Evolutionary conservation across 2,797 vertebrate species (phyloP), one percentile per base, ranked within the genome.

Genomic region (Naso thynnoides): DNA sequence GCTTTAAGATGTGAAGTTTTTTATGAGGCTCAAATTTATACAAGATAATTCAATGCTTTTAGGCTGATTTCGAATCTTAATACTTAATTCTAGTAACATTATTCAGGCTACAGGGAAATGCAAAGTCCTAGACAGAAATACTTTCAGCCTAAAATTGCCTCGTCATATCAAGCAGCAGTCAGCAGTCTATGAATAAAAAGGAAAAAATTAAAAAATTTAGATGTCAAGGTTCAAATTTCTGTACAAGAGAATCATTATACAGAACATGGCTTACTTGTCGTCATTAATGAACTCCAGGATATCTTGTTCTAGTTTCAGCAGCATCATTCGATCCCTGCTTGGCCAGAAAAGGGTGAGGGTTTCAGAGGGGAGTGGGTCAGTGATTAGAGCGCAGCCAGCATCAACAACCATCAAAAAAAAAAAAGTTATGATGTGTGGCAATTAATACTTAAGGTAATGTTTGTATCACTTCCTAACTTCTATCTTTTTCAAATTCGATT

Each of bases 301-400:
- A 95, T 99, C 98, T 93, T 99, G 98, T 96, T 99, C 98, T 95
- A 99, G 94, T 95, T 99, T 99, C 85, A 99, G 97, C 95, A 99
- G 96, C 98, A 99, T 99, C 97, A 99, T 98, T 94, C 98, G 95
- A 93, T 99, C 98, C 95, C 97, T 99, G 93, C 71, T 75, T 52
- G 45, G 52, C 70, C 71, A 86, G 77, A 81, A 3, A 42, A 44
- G 64, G 39, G 47, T 55, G 3, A 56, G 54, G 62, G 24, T 42
- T 33, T 8, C 13, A 14, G 31, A 38, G 6, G 23, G 11, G 16
- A 62, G 24, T 2, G n/a, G 27, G 62, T 78, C 52, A 67, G 27
- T 44, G 66, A 62, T 55, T 24, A 39, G 1, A 62, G 49, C 56
- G 61, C 7, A 62, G 56, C 6, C n/a, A 60, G 48, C 33, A 73